Evolutionary conservation across 2,797 vertebrate species (phyloP).

Genomic region (Enteromius radiatus): DNA sequence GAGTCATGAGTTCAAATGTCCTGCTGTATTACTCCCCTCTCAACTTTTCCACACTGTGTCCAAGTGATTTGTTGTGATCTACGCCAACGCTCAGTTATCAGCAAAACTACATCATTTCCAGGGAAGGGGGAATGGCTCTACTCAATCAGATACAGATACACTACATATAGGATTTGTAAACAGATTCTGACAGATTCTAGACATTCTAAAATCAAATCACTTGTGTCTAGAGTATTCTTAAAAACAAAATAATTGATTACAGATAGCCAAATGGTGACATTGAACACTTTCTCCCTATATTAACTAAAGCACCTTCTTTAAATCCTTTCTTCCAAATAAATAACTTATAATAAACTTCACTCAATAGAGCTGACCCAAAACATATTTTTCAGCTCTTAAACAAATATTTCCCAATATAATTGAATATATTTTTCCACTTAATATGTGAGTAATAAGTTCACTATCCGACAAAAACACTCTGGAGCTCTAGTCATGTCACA

Average conservation of each 20-base stretch:
- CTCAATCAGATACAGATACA: too few relatives aligned
- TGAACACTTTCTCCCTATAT: conserved; percentile 11
- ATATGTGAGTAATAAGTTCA: neutral
- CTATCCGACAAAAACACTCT: neutral
- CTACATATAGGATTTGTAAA: neutral
- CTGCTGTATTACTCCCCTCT: neutral
- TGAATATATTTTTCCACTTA: neutral
- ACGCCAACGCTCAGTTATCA: neutral
- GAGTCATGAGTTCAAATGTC: neutral
- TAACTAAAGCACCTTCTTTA: neutral
- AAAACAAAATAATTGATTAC: neutral
- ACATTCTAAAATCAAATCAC: neutral
- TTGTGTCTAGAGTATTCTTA: too few relatives aligned
- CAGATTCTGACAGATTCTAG: neutral
- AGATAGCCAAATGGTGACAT: neutral
- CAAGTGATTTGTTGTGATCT: conserved; percentile 33
- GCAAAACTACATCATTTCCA: neutral
- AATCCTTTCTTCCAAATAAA: neutral
- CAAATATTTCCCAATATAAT: neutral
- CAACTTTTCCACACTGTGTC: neutral
- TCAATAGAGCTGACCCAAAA: neutral
- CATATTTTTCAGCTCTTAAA: neutral
- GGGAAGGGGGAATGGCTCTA: neutral
- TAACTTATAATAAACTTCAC: neutral
- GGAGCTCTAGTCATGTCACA: neutral